phyloP scores from a whole-genome alignment of 2,113 vertebrate species.

The Sylvilagus bachmani region DNA sequence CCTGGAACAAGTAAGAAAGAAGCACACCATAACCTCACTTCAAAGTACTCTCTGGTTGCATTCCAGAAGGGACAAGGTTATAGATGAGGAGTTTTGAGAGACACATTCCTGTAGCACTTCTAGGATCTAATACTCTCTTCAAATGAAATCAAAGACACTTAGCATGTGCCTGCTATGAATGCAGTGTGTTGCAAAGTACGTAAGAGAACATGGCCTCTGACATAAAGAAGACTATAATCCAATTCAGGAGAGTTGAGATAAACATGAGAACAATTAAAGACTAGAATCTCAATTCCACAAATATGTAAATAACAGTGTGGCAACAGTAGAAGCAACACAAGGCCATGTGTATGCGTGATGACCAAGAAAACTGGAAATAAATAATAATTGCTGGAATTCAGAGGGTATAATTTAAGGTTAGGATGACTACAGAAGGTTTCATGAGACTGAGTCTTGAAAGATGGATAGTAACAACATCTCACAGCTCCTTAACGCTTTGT shows the following conservation, averaged over 20 bases:
- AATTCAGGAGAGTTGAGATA: conserved; percentile 50
- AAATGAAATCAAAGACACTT: conserved; percentile 73
- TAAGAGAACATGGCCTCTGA: conserved; percentile 43
- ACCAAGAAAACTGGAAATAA: conserved; percentile 36
- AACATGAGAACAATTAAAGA: conserved; percentile 62
- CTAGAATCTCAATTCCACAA: conserved; percentile 41
- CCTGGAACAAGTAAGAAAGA: conserved; percentile 64
- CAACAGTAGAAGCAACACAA: conserved; percentile 56
- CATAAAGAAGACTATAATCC: background rate
- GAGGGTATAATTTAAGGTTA: background rate
- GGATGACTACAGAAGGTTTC: background rate
- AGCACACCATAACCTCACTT: conserved; percentile 67
- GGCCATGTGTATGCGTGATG: background rate
- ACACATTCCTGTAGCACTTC: conserved; percentile 62
- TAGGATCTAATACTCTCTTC: conserved; percentile 68
- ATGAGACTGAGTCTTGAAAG: conserved; percentile 21
- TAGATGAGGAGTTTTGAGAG: conserved; percentile 72
- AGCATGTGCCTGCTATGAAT: background rate
- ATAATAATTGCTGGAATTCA: conserved; percentile 22
- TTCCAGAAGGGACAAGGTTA: conserved; percentile 69
- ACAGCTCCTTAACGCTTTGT: background rate
- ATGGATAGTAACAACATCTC: background rate
- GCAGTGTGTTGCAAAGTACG: background rate
- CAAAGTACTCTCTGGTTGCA: conserved; percentile 72
- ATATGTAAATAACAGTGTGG: conserved; percentile 55